Base-by-base conservation (phyloP, 1,140 invertebrate genomes). In the Caenorhabditis briggsae region DNA sequence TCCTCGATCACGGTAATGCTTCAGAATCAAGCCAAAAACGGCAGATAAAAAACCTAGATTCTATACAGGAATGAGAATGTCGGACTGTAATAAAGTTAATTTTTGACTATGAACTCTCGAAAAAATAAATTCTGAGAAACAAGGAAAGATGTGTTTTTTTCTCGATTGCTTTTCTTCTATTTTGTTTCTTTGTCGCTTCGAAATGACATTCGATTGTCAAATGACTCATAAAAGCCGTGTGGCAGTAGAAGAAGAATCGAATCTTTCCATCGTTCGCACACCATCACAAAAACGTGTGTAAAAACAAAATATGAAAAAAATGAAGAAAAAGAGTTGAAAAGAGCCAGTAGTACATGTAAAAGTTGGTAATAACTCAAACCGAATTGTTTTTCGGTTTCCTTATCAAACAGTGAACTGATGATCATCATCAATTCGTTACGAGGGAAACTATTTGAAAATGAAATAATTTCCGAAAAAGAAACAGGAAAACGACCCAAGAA, bases 201-300 rank as follows among this genome's bases (percentile, higher is more conserved):
- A 78, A 78, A 46, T 78, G 70, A 78, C 70, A 78, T 78, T 78
- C 70, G 70, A 78, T 78, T 78, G 70, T 78, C 70, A 78, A 78
- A 78, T 78, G 70, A 78, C 70, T 78, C 70, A 78, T 78, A 78
- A 78, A 78, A 78, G 70, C 53, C 46, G 70, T 50, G 70, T 50
- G 70, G 70, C 70, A 78, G 46, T 50, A 41, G 33, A 11, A 78
- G 70, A 50, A 78, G 70, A 78, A 78, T 53, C 14, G 70, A 78
- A 78, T 78, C 46, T 78, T 78, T 78, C 70, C 70, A 50, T 78
- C 70, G 70, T 78, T 78, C 70, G 70, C 70, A 50, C 70, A 33
- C 33, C 33, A 78, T 78, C 70, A 78, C 33, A 78, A 78, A 78
- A 78, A 50, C 11, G 65, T 70, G 65, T 78, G 70, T 78, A 78